A percentile compares a stretch with the other conserved stretches of the same genome.
phyloP scores from a whole-genome alignment of 2,113 vertebrate genomes.

The Alectura lathami region DNA sequence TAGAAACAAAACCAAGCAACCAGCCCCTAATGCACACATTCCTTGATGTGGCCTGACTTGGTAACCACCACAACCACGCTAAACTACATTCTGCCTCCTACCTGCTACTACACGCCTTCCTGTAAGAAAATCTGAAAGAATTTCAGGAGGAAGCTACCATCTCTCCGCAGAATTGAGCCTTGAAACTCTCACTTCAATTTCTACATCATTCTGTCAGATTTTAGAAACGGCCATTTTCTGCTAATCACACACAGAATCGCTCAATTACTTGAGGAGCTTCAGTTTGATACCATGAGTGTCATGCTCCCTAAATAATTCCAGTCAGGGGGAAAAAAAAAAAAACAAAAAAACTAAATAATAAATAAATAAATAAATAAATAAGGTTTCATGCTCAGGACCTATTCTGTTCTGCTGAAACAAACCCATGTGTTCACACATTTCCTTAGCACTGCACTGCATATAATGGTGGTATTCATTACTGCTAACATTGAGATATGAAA shows the following conservation, averaged over 20 bases:
- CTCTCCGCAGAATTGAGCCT: neutral
- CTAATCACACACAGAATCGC: neutral
- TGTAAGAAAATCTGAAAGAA: neutral
- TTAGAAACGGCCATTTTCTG: neutral
- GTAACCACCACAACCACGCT: neutral
- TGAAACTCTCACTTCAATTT: neutral
- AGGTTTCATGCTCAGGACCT: too few relatives aligned
- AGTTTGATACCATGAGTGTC: neutral
- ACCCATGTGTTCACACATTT: neutral
- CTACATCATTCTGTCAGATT: neutral
- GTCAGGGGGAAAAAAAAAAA: neutral
- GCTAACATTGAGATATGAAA: neutral
- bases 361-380: too few relatives aligned
- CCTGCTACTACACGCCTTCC: neutral
- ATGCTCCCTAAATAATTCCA: neutral
- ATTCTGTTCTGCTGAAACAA: neutral
- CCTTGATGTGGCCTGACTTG: neutral
- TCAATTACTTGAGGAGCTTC: neutral
- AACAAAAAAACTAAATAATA: too few relatives aligned
- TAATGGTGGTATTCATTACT: neutral
- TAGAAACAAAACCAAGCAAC: neutral
- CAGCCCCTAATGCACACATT: neutral
- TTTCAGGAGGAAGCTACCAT: neutral
- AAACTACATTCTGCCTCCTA: neutral
- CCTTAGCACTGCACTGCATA: neutral